phyloP scores from a whole-genome alignment of 2,888 invertebrate species.

The Sinelater perroti region DNA sequence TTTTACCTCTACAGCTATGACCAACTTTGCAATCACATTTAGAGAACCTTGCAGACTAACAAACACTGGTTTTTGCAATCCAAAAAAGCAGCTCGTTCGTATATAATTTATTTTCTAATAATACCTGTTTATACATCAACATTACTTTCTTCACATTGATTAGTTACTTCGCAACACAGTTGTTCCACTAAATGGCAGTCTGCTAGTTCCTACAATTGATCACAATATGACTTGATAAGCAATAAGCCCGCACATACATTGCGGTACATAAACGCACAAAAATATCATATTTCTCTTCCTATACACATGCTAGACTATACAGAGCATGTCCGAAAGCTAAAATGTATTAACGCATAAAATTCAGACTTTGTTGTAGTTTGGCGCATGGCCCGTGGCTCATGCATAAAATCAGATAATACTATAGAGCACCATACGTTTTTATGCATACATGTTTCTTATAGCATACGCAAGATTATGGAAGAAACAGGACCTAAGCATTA shows the following conservation, averaged over 20 bases:
- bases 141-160: too few species aligned
- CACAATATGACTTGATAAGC: slow-evolving; percentile 50
- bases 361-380: not conserved
- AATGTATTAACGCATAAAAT: not conserved
- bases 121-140: too few species aligned
- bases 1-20: too few species aligned
- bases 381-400: not conserved
- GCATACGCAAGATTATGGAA: slow-evolving; percentile 4
- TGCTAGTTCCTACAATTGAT: slow-evolving; percentile 38
- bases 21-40: too few species aligned
- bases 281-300: slow-evolving; percentile 24
- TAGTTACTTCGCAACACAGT: slow-evolving; percentile 3
- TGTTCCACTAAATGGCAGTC: slow-evolving; percentile 29
- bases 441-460: slow-evolving; percentile 2
- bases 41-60: too few species aligned
- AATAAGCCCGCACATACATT: slow-evolving; percentile 28
- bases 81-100: too few species aligned
- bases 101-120: too few species aligned
- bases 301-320: slow-evolving; percentile 25
- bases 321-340: slow-evolving; percentile 2
- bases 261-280: slow-evolving; percentile 25
- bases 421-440: slow-evolving; percentile 13
- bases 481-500: slow-evolving; percentile 9
- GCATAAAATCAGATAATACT: not conserved
- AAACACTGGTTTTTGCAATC: too few species aligned